Percentiles rank a stretch among this genome's conserved stretches.
Conservation (phyloP, 2,797 vertebrate genomes). For the Rhodeus uyekii region DNA sequence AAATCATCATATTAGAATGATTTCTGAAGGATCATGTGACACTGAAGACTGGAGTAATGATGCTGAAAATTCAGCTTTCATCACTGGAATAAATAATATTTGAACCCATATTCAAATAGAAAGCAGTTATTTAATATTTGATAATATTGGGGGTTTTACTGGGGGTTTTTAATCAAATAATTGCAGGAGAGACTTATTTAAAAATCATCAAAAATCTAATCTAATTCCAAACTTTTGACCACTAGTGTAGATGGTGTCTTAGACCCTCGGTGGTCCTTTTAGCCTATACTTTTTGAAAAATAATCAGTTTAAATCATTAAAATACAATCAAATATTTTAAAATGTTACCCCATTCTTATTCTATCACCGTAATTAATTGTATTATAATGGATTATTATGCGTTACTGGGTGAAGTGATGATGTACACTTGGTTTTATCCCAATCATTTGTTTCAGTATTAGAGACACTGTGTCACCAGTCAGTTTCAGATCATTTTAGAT, state of each 20-base stretch:
- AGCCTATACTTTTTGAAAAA: neutral
- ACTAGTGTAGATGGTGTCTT: neutral
- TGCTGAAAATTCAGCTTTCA: neutral
- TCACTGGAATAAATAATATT: neutral
- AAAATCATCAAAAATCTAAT: neutral
- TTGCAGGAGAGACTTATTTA: neutral
- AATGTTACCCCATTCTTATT: neutral
- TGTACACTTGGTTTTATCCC: neutral
- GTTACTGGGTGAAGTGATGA: neutral
- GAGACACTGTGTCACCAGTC: neutral
- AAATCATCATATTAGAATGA: neutral
- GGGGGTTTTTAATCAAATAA: neutral
- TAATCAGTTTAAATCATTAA: neutral
- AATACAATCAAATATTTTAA: slow-evolving; percentile 5
- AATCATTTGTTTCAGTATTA: neutral
- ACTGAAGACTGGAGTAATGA: neutral
- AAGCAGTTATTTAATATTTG: neutral
- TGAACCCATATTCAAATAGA: neutral
- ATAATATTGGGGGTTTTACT: neutral
- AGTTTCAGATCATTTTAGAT: neutral
- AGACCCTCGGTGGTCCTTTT: neutral
- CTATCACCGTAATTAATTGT: neutral
- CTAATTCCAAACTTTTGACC: neutral
- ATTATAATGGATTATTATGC: neutral
- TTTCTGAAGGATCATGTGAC: neutral